These are phyloP conservation scores for Leptogaster cylindrica DNA, from an alignment of 2,888 invertebrate genomes.

Conservation along the genomic window DNA sequence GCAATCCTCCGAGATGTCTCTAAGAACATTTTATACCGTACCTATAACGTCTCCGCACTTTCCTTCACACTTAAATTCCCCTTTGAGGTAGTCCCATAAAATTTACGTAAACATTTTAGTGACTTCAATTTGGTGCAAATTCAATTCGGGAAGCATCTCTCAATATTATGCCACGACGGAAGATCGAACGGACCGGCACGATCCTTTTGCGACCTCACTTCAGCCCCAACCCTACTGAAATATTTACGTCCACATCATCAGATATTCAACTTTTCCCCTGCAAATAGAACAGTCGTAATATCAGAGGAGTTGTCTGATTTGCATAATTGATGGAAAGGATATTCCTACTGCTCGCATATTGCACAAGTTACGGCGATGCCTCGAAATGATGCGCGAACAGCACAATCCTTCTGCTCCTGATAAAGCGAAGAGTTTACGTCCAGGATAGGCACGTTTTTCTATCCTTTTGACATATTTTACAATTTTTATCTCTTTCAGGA, in stretches of 20 bases:
- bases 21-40: constrained; percentile 3
- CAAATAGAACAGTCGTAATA: constrained; percentile 22
- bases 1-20: not conserved
- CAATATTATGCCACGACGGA: not conserved
- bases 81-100: not conserved
- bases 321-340: constrained; percentile 32
- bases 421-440: constrained; percentile 16
- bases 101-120: constrained; percentile 19
- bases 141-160: constrained; percentile 11
- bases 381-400: constrained; percentile 25
- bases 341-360: constrained; percentile 14
- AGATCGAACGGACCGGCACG: not conserved
- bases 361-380: constrained; percentile 22
- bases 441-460: constrained; percentile 26
- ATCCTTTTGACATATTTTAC: constrained; percentile 12
- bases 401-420: constrained; percentile 1
- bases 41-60: not conserved
- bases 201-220: not conserved
- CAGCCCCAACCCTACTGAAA: constrained; percentile 12
- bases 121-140: constrained; percentile 19
- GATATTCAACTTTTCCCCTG: constrained; percentile 28
- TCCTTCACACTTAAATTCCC: not conserved
- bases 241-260: constrained; percentile 18
- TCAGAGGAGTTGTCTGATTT: constrained; percentile 28
- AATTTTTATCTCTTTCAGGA: not conserved